Base-by-base conservation (phyloP, 1,140 invertebrate species). In the Platyscapa corneri region DNA sequence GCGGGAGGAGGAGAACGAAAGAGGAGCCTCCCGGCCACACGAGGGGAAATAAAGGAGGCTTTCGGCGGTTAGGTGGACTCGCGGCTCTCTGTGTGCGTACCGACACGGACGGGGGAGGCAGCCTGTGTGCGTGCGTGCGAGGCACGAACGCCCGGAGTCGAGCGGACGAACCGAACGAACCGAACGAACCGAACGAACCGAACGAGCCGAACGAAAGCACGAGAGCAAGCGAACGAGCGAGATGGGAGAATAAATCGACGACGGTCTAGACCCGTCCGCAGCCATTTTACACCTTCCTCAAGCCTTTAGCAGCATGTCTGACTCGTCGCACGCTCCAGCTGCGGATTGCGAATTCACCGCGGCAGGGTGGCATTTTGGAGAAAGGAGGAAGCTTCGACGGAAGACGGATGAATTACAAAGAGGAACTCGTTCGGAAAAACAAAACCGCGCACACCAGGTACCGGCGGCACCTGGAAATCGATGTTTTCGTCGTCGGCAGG, bases 31-130 rank as follows among this genome's bases (percentile, higher is more conserved):
- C 3, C 14, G 64, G 64, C 12, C 27, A 23, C n/a, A 72, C 83
- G 67, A 70, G 83, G 81, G 86, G 86, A 83, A 80, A 88, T 86
- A 79, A 86, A 84, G 83, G 89, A 89, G 90, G 89, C 91, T 92
- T 93, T 93, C 90, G 92, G 91, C 91, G 90, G 89, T 90, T 90
- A 64, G 89, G 89, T 89, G 89, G 89, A 89, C 89, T 88, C 89
- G 87, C 82, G 60, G 0, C n/a, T 53, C 18, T 23, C 32, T 82
- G 80, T 32, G 74, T n/a, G 42, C 10, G 6, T 32, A 3, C n/a
- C n/a, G n/a, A n/a, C 56, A 30, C n/a, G 77, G 37, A 64, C 53
- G 32, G 34, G 53, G 12, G 56, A 34, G 30, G 10, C n/a, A n/a
- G n/a, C n/a, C 39, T 49, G 16, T 10, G 16, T 53, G 49, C 16